Percentiles rank a stretch among this genome's conserved stretches.
Conservation (phyloP, 1,140 invertebrate genomes). For the Muscidifurax raptorellus region DNA sequence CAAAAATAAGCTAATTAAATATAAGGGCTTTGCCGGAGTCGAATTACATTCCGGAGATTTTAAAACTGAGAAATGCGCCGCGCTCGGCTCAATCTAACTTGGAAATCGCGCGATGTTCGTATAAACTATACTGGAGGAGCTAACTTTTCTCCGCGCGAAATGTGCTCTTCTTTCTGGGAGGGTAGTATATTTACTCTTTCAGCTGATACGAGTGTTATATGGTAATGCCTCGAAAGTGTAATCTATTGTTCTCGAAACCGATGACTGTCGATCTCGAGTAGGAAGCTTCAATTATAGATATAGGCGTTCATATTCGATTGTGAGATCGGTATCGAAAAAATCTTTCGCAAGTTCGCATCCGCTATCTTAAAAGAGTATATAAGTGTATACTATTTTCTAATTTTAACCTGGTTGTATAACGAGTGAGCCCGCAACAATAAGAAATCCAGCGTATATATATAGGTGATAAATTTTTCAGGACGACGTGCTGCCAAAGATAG, state of each 20-base stretch:
- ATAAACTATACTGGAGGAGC: neutral
- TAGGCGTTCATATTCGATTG: neutral
- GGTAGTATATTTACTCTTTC: neutral
- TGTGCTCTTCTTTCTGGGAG: neutral
- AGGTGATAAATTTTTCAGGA: neutral
- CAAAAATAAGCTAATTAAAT: conserved; percentile 44
- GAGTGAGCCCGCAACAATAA: neutral
- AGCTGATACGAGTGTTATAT: neutral
- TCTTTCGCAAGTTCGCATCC: neutral
- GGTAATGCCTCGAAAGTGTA: neutral
- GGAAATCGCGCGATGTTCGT: neutral
- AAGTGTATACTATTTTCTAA: neutral
- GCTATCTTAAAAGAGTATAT: neutral
- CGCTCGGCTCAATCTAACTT: neutral
- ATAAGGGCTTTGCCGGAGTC: neutral
- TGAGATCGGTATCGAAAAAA: conserved; percentile 4
- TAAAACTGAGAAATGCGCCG: neutral
- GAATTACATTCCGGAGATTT: conserved; percentile 30
- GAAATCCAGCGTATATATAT: neutral
- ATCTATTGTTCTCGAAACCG: conserved; percentile 4
- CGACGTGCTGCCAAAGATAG: neutral
- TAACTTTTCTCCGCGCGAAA: neutral
- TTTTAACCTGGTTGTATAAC: neutral
- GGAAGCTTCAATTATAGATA: neutral
- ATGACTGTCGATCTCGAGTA: conserved; percentile 3